phyloP scores from a whole-genome alignment of 2,113 vertebrate species.

The Rhinichthys klamathensis region DNA sequence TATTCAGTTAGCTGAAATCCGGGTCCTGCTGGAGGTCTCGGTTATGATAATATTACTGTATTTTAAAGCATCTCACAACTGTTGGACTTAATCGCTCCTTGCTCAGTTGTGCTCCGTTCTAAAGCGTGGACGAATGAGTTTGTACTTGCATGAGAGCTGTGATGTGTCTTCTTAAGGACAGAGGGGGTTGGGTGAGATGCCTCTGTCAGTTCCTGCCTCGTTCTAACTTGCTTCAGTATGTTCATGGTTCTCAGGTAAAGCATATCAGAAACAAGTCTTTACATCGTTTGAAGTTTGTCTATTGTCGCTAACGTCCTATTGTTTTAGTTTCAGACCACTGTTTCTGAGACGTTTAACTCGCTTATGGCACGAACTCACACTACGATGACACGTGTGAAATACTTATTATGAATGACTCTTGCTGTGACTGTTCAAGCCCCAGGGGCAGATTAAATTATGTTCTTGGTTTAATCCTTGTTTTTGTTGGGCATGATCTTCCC shows the following conservation, averaged over 20 bases:
- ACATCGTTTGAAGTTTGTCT: background rate
- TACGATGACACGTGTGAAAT: background rate
- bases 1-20: conserved; percentile 9
- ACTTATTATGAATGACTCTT: background rate
- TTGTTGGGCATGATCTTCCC: background rate
- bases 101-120: background rate
- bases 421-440: background rate
- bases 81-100: background rate
- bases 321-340: background rate
- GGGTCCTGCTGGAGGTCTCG: background rate
- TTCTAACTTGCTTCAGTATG: background rate
- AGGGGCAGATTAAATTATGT: background rate
- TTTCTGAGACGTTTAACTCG: background rate
- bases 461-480: background rate
- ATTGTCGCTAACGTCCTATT: background rate
- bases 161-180: background rate
- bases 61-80: background rate
- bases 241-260: background rate
- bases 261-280: background rate
- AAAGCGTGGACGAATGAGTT: conserved; percentile 12
- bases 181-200: background rate
- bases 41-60: background rate
- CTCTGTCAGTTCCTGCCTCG: background rate
- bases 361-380: background rate
- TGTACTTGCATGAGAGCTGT: background rate